Base-by-base conservation (phyloP, 2,113 vertebrate genomes). In the Eclectus roratus region DNA sequence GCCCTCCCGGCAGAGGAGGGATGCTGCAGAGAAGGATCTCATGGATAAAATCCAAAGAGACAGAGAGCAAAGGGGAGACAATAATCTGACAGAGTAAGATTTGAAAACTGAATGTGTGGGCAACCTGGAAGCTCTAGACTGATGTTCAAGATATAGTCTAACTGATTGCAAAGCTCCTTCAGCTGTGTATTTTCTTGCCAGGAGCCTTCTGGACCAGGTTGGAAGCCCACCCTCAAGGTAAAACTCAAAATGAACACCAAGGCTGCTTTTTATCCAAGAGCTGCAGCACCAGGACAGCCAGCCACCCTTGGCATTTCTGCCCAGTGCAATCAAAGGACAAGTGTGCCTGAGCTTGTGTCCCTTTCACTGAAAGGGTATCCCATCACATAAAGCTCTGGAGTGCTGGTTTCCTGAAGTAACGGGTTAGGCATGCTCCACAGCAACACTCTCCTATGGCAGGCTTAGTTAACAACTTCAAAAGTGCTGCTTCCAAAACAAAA, bases 341-440 rank as follows among this genome's bases (percentile, higher is more conserved):
- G 37, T 1, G 4, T 0, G 5, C 65, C 39, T 6, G 52, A 72
- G 56, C 1, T 16, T 15, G 6, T 1, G 49, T 28, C 44, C 60
- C 68, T 73, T 65, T 39, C 64, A 9, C 44, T 9, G 19, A 64
- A 46, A 46, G 46, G 3, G 4, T 9, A 28, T 6, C 71, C 69
- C 44, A 23, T 2, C 63, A 5, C 49, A 47, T 5, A 37, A 5
- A 15, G 47, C 1, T 0, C 43, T 20, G 46, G 23, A 77, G 56
- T 43, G 39, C 13, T 11, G 7, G 3, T 31, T 64, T 84, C 41
- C 66, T 24, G 11, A 61, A 35, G 20, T 5, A 21, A 93, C 1
- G 31, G 14, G 4, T 10, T 35, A 10, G 56, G 27, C 11, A 18
- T 10, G 64, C 61, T 35, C 50, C 18, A 58, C 33, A 85, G 78